These are phyloP conservation scores for Chroicocephalus ridibundus DNA, from an alignment of 2,113 vertebrate species.

Conservation along the genomic window DNA sequence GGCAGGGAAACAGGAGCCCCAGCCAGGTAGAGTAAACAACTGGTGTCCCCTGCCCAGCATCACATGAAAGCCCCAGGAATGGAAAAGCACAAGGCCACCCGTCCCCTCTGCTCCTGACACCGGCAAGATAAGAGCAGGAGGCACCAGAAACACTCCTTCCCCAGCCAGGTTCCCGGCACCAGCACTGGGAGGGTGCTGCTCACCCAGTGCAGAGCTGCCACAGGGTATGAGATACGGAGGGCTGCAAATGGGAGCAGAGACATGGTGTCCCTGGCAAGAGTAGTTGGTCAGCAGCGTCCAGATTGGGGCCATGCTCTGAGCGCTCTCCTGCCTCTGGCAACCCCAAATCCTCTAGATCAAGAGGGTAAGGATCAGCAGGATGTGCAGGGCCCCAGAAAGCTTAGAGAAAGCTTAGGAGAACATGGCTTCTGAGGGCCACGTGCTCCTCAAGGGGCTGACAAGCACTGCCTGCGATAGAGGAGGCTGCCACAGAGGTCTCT, in stretches of 20 bases:
- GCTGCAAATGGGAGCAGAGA: not conserved
- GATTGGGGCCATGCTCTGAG: not conserved
- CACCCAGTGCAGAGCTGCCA: fast-evolving
- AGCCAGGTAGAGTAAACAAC: not conserved
- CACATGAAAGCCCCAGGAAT: not conserved
- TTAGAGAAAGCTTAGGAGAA: not conserved
- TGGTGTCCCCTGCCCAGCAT: not conserved
- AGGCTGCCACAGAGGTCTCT: not conserved
- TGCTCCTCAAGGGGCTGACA: not conserved
- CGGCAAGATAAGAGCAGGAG: not conserved
- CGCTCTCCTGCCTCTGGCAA: not conserved
- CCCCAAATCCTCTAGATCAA: not conserved
- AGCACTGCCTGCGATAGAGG: not conserved
- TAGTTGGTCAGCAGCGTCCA: not conserved
- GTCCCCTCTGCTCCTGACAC: not conserved
- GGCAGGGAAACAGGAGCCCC: not conserved
- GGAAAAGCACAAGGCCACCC: not conserved
- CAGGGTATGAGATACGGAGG: fast-evolving
- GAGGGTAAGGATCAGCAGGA: not conserved
- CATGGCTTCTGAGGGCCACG: not conserved
- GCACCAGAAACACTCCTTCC: not conserved
- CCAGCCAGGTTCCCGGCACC: not conserved
- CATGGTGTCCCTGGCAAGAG: not conserved
- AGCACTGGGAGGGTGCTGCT: not conserved
- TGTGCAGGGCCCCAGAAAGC: not conserved